phyloP scores from a whole-genome alignment of 2,797 vertebrate genomes.

The Melanogrammus aeglefinus region DNA sequence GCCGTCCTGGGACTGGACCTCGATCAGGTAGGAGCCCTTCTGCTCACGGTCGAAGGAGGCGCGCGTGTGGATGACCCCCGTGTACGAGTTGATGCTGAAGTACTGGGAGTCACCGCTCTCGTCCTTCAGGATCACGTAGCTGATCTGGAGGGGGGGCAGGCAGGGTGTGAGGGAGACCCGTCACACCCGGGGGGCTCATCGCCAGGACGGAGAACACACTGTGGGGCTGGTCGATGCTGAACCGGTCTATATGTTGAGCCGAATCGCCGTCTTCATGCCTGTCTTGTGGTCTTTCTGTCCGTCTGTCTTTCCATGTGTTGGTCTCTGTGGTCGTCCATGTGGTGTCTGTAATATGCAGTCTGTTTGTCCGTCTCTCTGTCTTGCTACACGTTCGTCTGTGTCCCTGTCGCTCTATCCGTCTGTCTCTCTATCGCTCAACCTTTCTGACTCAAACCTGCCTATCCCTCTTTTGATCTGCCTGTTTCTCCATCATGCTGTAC shows the following conservation, averaged over 20 bases:
- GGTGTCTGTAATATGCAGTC: not conserved
- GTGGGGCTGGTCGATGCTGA: too few species aligned
- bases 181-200: not conserved
- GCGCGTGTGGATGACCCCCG: slow-evolving; percentile 74
- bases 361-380: not conserved
- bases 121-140: slow-evolving; percentile 80
- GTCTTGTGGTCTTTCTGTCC: not conserved
- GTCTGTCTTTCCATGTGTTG: not conserved
- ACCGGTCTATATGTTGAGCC: too few species aligned
- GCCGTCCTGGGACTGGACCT: slow-evolving; percentile 85
- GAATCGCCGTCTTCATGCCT: not conserved
- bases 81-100: slow-evolving; percentile 78
- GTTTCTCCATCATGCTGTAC: not conserved
- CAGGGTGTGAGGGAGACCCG: not conserved
- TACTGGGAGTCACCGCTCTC: slow-evolving; percentile 80
- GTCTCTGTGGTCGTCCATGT: not conserved
- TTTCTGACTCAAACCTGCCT: not conserved
- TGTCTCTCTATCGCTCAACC: not conserved
- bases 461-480: not conserved
- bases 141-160: slow-evolving; percentile 49
- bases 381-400: not conserved
- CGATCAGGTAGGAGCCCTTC: slow-evolving; percentile 84
- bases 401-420: not conserved
- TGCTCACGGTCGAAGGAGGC: slow-evolving; percentile 86
- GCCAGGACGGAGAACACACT: too few species aligned